phyloP scores from a whole-genome alignment of 37 sponge, comb jelly and placozoan species.

The Halisarca cf. caerulea region DNA sequence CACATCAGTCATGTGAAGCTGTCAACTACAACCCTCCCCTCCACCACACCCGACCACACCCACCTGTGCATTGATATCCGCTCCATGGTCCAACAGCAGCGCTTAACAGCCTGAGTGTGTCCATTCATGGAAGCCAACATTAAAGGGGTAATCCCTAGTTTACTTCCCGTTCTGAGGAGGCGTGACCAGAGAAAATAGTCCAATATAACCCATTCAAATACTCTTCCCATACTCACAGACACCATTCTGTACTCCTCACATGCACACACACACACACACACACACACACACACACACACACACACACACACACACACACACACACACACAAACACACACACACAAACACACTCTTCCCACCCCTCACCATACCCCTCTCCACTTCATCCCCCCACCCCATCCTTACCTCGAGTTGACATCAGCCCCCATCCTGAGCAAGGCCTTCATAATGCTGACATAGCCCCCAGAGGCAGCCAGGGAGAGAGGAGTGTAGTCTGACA shows the following conservation, averaged over 20 bases:
- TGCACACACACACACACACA: neutral
- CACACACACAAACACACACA: no score
- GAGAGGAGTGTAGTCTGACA: slow-evolving; percentile 94
- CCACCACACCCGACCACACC: neutral
- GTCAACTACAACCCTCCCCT: neutral
- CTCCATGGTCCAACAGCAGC: slow-evolving; percentile 82
- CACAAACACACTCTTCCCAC: neutral
- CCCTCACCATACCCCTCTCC: neutral
- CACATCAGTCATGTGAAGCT: no score
- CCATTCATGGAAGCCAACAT: slow-evolving; percentile 96
- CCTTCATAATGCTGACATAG: slow-evolving; percentile 85
- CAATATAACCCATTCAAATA: no score
- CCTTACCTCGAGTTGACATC: slow-evolving; percentile 88
- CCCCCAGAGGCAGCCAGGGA: slow-evolving; percentile 90
- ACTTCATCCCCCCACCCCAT: neutral
- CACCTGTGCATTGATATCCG: slow-evolving; percentile 95
- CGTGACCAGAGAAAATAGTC: no score
- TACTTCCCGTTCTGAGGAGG: slow-evolving; percentile 79
- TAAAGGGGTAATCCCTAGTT: slow-evolving; percentile 90
- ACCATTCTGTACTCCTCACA: neutral
- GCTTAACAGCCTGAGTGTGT: slow-evolving; percentile 85
- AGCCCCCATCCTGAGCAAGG: slow-evolving; percentile 74
- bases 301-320: neutral
- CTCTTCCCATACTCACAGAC: neutral
- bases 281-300: neutral